Evolutionary conservation across 2,797 vertebrate species (phyloP), one percentile per base, ranked within the genome.

Genomic region (Poeciliopsis gracilis): DNA sequence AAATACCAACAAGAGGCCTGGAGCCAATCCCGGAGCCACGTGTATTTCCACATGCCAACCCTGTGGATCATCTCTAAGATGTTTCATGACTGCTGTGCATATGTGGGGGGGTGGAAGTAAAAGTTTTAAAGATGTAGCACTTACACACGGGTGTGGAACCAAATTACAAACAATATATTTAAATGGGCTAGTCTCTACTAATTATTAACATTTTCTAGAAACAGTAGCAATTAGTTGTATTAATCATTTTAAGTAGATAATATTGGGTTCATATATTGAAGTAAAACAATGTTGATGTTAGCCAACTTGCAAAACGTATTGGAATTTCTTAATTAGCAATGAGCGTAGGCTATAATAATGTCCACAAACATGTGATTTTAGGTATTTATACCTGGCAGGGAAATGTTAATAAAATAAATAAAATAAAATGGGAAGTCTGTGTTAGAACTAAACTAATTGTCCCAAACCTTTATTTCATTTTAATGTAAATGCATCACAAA

Each of bases 1-100:
- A 73, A 55, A 73, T 73, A 38, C 72, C 49, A 73, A 73, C 72
- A 57, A 16, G 36, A 33, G 38, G 47, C 33, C 23, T 36, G 30
- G 33, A 25, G 47, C 18, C 49, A 73, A 25, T 25, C 47, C 30
- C 6, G 1, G 33, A 38, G 20, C 38, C 38, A 73, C 12, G 47
- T 33, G 46, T 73, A 51, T 55, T 55, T 20, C 33, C 47, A 73
- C 23, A 57, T 73, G 12, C 72, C 36, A 73, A 7, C 36, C 25
- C 33, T 38, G 20, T 38, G 49, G 51, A 43, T 55, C 72, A 55
- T 73, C 33, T 18, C 4, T 41, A 55, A 41, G 13, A 55, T 55
- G 38, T 38, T 53, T 38, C 20, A 53, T 23, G 33, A 38, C 47
- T 53, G 47, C 47, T 7, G 10, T 33, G 72, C 71, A 53, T 73